These are phyloP conservation scores for Carassius carassius DNA, from an alignment of 2,113 vertebrate species.

Conservation along the genomic window DNA sequence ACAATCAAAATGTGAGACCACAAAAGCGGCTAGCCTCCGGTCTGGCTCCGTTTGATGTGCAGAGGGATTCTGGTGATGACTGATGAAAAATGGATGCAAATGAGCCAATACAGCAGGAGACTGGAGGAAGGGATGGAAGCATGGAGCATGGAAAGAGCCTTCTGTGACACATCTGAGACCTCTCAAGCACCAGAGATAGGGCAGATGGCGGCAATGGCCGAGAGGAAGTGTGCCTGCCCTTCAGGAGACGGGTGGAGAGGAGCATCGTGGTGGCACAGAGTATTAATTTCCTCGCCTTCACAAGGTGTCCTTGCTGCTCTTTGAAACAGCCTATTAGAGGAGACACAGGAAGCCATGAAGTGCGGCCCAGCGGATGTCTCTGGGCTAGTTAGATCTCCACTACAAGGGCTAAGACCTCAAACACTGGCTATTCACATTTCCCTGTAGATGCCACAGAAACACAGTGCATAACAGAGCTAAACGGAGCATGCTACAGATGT, in stretches of 20 bases:
- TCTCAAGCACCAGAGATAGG: slow-evolving; percentile 55
- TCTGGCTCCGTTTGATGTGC: slow-evolving; percentile 60
- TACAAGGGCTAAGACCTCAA: slow-evolving; percentile 44
- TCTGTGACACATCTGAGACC: slow-evolving; percentile 66
- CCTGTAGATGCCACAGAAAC: slow-evolving; percentile 17
- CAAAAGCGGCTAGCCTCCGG: slow-evolving; percentile 54
- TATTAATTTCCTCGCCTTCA: slow-evolving; percentile 56
- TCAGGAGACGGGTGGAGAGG: slow-evolving; percentile 24
- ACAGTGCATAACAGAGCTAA: not conserved
- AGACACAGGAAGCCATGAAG: slow-evolving; percentile 37
- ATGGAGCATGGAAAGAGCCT: slow-evolving; percentile 61
- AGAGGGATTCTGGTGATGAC: slow-evolving; percentile 64
- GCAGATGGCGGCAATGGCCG: slow-evolving; percentile 53
- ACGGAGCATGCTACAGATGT: not conserved
- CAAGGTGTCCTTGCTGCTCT: slow-evolving; percentile 67
- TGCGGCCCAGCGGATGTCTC: slow-evolving; percentile 23
- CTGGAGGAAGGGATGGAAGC: slow-evolving; percentile 58
- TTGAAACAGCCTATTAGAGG: slow-evolving; percentile 58
- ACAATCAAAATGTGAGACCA: not conserved
- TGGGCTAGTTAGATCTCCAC: slow-evolving; percentile 50
- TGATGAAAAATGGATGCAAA: slow-evolving; percentile 73
- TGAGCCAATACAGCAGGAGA: slow-evolving; percentile 56
- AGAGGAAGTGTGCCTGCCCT: slow-evolving; percentile 45
- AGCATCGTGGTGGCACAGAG: slow-evolving; percentile 21
- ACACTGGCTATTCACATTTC: slow-evolving; percentile 22